A percentile compares a stretch with the other conserved stretches of the same genome.
phyloP scores from a whole-genome alignment of 2,797 vertebrate species.

The Neosalanx taihuensis region DNA sequence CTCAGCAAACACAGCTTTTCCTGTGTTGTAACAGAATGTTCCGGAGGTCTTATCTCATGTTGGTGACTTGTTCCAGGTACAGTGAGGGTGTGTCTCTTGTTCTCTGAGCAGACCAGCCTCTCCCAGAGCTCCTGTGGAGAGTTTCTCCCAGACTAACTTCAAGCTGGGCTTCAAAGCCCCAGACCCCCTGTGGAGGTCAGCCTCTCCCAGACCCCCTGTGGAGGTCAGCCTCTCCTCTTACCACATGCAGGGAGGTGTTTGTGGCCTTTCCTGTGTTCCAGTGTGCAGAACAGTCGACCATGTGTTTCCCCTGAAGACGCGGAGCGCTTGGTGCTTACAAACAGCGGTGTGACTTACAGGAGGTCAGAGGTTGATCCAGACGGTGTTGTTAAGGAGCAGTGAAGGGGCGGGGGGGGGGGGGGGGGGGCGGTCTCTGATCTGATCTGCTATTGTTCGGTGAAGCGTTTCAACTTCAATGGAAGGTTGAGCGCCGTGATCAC shows the following conservation, averaged over 20 bases:
- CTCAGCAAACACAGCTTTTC: not conserved
- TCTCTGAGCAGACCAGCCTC: not conserved
- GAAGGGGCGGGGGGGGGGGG: not conserved
- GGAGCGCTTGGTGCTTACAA: not conserved
- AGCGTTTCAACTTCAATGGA: slow-evolving; percentile 31
- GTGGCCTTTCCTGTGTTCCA: no score
- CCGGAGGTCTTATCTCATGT: slow-evolving; percentile 8
- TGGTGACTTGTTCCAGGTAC: slow-evolving; percentile 11
- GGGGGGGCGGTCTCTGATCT: slow-evolving; percentile 30
- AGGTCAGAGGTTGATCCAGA: not conserved
- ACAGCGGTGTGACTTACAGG: not conserved
- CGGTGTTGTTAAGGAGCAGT: not conserved
- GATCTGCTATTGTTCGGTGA: slow-evolving; percentile 37
- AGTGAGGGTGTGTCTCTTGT: slow-evolving; percentile 22
- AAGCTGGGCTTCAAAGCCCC: no score
- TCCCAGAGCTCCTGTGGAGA: not conserved
- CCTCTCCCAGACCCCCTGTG: no score
- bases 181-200: no score
- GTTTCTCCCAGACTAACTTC: no score
- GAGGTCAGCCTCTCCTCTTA: no score
- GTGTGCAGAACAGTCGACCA: no score
- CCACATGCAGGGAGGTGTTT: no score
- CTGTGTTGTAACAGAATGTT: not conserved
- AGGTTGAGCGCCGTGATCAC: no score
- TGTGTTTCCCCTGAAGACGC: no score